A percentile compares a stretch with the other conserved stretches of the same genome.
phyloP scores from a whole-genome alignment of 2,888 invertebrate species.

The Eupithecia abbreviata region DNA sequence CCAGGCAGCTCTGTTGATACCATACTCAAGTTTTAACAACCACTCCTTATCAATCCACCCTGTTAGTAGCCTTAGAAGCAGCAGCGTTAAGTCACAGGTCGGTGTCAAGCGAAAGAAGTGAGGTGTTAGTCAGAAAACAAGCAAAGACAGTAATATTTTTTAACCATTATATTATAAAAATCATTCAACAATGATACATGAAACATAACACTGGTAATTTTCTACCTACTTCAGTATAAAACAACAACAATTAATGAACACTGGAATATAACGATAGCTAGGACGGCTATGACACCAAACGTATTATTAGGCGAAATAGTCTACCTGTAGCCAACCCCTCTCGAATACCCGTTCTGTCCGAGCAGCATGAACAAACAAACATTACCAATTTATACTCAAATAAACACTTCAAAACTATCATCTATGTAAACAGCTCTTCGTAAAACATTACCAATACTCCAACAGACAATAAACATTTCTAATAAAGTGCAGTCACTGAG shows the following conservation, averaged over 20 bases:
- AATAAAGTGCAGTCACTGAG: slow-evolving; percentile 62
- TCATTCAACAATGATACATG: slow-evolving; percentile 67
- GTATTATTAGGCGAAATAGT: slow-evolving; percentile 39
- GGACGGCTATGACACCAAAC: slow-evolving; percentile 37
- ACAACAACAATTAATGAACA: slow-evolving; percentile 48
- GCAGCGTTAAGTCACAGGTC: slow-evolving; percentile 29
- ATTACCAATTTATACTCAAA: slow-evolving; percentile 61
- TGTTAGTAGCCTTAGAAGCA: slow-evolving; percentile 30
- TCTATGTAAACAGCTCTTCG: slow-evolving; percentile 62
- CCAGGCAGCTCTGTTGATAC: slow-evolving; percentile 79
- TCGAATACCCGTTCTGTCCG: slow-evolving; percentile 77
- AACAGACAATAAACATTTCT: slow-evolving; percentile 69
- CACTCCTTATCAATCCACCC: not conserved
- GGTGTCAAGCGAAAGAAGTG: slow-evolving; percentile 24
- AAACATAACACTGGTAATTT: slow-evolving; percentile 72
- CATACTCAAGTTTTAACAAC: slow-evolving; percentile 47
- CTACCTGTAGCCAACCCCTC: slow-evolving; percentile 80
- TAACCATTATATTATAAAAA: slow-evolving; percentile 67
- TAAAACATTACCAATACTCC: slow-evolving; percentile 71
- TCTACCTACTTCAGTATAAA: slow-evolving; percentile 64
- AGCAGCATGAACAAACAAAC: slow-evolving; percentile 75
- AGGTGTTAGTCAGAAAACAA: slow-evolving; percentile 63
- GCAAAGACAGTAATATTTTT: slow-evolving; percentile 68
- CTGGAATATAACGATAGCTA: slow-evolving; percentile 37
- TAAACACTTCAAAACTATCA: slow-evolving; percentile 67